phyloP scores from a whole-genome alignment of 2,113 vertebrate genomes.

The Benitochromis conjunctus region DNA sequence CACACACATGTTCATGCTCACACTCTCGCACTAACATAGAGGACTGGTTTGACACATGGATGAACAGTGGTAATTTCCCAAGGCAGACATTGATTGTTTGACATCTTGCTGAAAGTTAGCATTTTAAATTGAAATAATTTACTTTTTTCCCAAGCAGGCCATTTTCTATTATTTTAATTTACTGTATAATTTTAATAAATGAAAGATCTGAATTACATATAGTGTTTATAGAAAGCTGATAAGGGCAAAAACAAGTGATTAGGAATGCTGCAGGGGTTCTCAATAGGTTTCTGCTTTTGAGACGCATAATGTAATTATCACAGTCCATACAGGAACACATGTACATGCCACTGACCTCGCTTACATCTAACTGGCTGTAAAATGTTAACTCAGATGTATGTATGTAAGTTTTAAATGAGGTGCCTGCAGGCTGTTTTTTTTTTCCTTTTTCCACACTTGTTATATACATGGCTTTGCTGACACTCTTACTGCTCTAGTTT shows the following conservation, averaged over 20 bases:
- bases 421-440: background rate
- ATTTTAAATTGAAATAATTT: conserved; percentile 11
- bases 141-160: background rate
- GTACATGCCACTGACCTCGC: background rate
- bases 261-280: background rate
- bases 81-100: conserved; percentile 51
- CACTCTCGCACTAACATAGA: background rate
- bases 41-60: conserved; percentile 35
- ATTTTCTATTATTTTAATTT: background rate
- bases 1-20: background rate
- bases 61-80: conserved; percentile 59
- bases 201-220: background rate
- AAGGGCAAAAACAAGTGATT: background rate
- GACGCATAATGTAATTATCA: background rate
- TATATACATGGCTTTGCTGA: background rate
- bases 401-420: background rate
- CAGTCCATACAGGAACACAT: background rate
- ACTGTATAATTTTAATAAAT: background rate
- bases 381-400: background rate
- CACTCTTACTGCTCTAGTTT: background rate
- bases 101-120: conserved; percentile 33
- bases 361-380: background rate
- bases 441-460: background rate
- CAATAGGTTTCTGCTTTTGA: background rate
- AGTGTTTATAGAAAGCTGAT: background rate